A percentile compares a stretch with the other conserved stretches of the same genome.
phyloP scores from a whole-genome alignment of 2,113 vertebrate genomes.

The Fulica atra region DNA sequence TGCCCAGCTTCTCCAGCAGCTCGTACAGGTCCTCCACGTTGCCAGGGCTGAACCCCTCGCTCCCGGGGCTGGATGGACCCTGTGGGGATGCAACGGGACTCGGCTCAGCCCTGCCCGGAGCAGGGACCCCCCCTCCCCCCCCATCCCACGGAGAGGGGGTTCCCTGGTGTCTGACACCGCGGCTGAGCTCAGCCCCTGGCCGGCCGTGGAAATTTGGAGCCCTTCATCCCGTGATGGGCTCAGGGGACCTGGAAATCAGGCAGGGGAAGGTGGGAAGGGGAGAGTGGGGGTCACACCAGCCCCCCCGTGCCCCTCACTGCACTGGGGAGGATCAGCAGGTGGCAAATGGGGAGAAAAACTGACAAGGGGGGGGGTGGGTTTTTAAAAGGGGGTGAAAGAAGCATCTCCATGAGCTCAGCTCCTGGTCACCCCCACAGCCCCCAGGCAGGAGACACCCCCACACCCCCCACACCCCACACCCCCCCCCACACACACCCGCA shows the following conservation, averaged over 20 bases:
- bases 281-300: background rate
- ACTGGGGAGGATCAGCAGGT: background rate
- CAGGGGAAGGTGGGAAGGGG: background rate
- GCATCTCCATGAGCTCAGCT: accelerated
- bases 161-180: accelerated
- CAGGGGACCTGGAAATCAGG: background rate
- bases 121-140: background rate
- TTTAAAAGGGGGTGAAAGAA: background rate
- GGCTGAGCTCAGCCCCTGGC: background rate
- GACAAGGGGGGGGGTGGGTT: no score
- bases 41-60: slow-evolving; percentile 53
- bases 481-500: accelerated
- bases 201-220: accelerated
- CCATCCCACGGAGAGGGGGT: background rate
- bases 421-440: background rate
- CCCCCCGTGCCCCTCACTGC: no score
- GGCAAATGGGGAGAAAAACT: background rate
- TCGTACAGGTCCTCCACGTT: slow-evolving; percentile 86
- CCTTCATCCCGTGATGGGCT: background rate
- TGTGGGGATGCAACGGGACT: background rate
- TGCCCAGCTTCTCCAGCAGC: slow-evolving; percentile 82
- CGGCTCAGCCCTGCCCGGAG: background rate
- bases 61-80: background rate
- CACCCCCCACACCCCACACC: background rate
- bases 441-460: background rate